Evolutionary conservation across 1,140 invertebrate species (phyloP), one percentile per base, ranked within the genome.

Genomic region (Pogonomyrmex californicus): DNA sequence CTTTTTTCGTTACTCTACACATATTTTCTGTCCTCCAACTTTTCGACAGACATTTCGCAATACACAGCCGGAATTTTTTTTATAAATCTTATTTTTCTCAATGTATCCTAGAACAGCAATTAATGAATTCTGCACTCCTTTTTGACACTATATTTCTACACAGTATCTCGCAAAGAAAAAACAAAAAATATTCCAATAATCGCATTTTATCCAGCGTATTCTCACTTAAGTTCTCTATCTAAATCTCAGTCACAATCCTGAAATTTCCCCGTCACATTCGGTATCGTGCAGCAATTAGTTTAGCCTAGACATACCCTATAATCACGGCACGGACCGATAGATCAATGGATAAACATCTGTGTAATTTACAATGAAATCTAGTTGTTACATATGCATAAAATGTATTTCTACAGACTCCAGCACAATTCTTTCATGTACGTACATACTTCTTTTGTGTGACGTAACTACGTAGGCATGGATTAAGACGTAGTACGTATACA

Each of bases 281-380:
- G 85, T 87, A 68, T 73, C 77, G 62, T 77, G 60, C 83, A 58
- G 78, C 83, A 85, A 90, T 90, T 86, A 87, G 71, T 88, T 89
- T 88, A 88, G 85, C 68, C 66, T 83, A 76, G 83, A 82, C 65
- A 77, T 87, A 85, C 58, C 71, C 82, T 87, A 71, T 36, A 83
- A 62, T 87, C 49, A 81, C 86, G 66, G 78, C 85, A 82, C 66
- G 49, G 78, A 65, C 56, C 73, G 70, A 58, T 58, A 75, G 51
- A 85, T 75, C 68, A 63, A 70, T 73, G 36, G 30, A 71, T 56
- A 56, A 78, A 83, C 30, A 3, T 71, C 56, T 83, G n/a, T 78
- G 49, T 62, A 54, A 76, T 38, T 75, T 83, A 58, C 38, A 60
- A 78, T 38, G 9, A 68, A 9, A 86, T 66, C 63, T 81, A 49